phyloP scores from a whole-genome alignment of 2,888 invertebrate genomes.

The Synanthedon vespiformis region DNA sequence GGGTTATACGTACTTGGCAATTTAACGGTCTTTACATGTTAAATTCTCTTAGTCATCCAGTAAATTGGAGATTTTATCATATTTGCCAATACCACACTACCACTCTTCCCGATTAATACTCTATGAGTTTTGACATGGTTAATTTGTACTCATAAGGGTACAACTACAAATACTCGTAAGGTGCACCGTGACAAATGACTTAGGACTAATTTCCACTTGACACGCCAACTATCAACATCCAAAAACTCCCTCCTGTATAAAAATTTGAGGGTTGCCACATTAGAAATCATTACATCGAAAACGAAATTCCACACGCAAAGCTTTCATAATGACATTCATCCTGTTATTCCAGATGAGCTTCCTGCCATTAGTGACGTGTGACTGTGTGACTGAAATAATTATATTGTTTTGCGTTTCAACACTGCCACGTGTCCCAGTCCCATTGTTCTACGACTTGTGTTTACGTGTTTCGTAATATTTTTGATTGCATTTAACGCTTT shows the following conservation, averaged over 20 bases:
- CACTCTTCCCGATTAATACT: too few relatives aligned
- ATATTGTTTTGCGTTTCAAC: conserved; percentile 30
- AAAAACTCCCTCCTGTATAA: conserved; percentile 4
- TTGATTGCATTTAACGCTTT: conserved; percentile 12
- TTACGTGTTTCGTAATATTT: conserved; percentile 15
- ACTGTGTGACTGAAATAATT: conserved; percentile 13
- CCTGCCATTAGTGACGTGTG: conserved; percentile 23
- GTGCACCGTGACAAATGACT: conserved; percentile 11
- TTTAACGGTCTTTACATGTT: too few relatives aligned
- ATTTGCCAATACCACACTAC: too few relatives aligned
- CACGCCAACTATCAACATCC: conserved; percentile 17
- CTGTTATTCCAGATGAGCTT: conserved; percentile 41
- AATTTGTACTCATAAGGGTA: too few relatives aligned
- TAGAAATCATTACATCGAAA: conserved; percentile 18
- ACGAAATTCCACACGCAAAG: conserved; percentile 32
- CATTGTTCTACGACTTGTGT: conserved; percentile 25
- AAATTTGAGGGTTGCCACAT: conserved; percentile 15
- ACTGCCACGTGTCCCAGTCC: conserved; percentile 25
- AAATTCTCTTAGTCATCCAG: too few relatives aligned
- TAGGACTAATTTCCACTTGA: conserved; percentile 24
- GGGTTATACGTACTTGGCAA: neutral
- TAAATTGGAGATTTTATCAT: too few relatives aligned
- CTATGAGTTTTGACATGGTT: too few relatives aligned
- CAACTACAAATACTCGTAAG: too few relatives aligned
- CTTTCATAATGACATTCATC: conserved; percentile 31